phyloP scores from a whole-genome alignment of 2,113 vertebrate species.

The Gracilinanus agilis region DNA sequence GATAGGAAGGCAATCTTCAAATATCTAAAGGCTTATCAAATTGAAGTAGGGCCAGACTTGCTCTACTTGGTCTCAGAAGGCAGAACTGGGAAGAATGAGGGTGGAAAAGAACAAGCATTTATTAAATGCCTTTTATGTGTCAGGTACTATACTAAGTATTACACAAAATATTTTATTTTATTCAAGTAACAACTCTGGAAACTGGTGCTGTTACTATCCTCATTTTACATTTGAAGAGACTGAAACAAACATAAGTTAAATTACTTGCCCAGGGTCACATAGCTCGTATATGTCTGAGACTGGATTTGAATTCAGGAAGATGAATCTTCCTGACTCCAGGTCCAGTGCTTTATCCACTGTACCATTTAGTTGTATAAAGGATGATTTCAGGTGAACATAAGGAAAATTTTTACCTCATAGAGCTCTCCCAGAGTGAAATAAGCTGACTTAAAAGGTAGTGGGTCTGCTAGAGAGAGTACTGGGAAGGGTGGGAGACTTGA shows the following conservation, averaged over 20 bases:
- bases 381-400: not conserved
- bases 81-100: not conserved
- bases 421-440: not conserved
- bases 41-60: not conserved
- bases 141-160: not conserved
- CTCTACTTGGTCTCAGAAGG: not conserved
- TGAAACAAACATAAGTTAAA: not conserved
- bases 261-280: not conserved
- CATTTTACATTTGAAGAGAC: not conserved
- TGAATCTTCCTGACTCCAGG: not conserved
- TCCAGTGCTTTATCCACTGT: not conserved
- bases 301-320: not conserved
- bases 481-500: not conserved
- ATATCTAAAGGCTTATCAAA: not conserved
- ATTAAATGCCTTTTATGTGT: not conserved
- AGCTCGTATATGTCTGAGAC: not conserved
- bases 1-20: conserved; percentile 22
- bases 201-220: not conserved
- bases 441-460: not conserved
- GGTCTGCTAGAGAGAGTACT: not conserved
- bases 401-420: not conserved
- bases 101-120: not conserved
- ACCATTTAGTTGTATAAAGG: not conserved
- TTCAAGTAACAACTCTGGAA: not conserved
- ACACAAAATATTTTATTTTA: not conserved